Percentiles rank a stretch among this genome's conserved stretches.
phyloP scores from a whole-genome alignment of 2,888 invertebrate species.

The Branchinecta sandiegonensis region DNA sequence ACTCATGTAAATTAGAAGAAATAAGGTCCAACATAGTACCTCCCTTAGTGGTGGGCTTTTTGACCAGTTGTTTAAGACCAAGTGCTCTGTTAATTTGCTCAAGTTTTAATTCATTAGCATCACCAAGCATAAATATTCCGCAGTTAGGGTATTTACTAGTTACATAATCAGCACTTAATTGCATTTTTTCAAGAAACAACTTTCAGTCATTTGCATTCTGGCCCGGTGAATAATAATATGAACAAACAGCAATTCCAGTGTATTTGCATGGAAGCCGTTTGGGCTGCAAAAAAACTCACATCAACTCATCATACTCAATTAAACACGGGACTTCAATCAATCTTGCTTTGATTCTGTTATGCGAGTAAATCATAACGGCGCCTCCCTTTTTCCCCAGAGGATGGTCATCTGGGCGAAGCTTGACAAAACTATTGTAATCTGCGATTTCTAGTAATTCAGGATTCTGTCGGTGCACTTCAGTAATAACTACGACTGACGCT shows the following conservation, averaged over 20 bases:
- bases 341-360: not conserved
- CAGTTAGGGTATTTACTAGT: slow-evolving; percentile 9
- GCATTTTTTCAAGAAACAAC: slow-evolving; percentile 6
- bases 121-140: slow-evolving; percentile 6
- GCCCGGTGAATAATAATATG: not conserved
- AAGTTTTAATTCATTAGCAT: not conserved
- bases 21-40: not conserved
- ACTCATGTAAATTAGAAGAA: slow-evolving; percentile 1
- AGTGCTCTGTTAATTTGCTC: slow-evolving; percentile 1
- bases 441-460: not conserved
- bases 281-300: not conserved
- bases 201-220: not conserved
- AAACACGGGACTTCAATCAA: slow-evolving; percentile 9
- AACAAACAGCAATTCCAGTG: not conserved
- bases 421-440: slow-evolving; percentile 4
- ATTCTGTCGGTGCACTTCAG: not conserved
- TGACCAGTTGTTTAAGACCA: slow-evolving; percentile 2
- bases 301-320: not conserved
- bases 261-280: not conserved
- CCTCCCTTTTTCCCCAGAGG: slow-evolving; percentile 1
- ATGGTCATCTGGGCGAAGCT: slow-evolving; percentile 9
- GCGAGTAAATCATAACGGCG: not conserved
- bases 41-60: not conserved
- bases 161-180: not conserved
- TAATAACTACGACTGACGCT: not conserved